Evolutionary conservation across 2,888 invertebrate species (phyloP).

Genomic region (Autographa gamma): DNA sequence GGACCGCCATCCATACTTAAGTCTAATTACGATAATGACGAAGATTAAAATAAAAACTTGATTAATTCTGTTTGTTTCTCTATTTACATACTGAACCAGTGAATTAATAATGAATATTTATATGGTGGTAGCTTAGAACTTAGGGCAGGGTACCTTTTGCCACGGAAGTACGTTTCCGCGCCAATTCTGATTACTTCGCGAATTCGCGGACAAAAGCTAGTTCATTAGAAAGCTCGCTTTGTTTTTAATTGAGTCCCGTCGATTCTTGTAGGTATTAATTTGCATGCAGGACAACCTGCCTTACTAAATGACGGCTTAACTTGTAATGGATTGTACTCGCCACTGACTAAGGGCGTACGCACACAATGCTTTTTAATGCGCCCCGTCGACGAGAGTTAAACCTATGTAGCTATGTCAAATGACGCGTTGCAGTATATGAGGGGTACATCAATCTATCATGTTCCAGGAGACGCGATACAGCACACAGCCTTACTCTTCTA

Average conservation of each 20-base stretch:
- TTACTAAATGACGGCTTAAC: background rate
- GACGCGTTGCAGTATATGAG: no score
- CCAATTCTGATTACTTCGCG: background rate
- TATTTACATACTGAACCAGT: background rate
- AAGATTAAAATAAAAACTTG: no score
- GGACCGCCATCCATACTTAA: no score
- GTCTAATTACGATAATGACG: no score
- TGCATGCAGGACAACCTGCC: constrained; percentile 16
- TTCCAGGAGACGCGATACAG: no score
- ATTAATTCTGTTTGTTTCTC: background rate
- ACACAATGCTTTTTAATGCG: background rate
- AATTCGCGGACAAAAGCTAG: background rate
- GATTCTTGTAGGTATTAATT: background rate
- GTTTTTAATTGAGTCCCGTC: constrained; percentile 5
- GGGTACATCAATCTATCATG: no score
- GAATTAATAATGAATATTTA: background rate
- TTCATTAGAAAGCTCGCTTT: background rate
- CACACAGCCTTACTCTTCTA: no score
- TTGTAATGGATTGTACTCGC: background rate
- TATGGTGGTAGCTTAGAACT: background rate
- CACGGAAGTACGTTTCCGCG: background rate
- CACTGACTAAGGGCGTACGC: background rate
- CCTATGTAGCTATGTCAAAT: background rate
- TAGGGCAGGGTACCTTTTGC: background rate
- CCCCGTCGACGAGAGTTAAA: background rate